A percentile compares a stretch with the other conserved stretches of the same genome.
These are phyloP conservation scores for Cactoblastis cactorum DNA, from an alignment of 2,888 invertebrate genomes.

Conservation along the genomic window DNA sequence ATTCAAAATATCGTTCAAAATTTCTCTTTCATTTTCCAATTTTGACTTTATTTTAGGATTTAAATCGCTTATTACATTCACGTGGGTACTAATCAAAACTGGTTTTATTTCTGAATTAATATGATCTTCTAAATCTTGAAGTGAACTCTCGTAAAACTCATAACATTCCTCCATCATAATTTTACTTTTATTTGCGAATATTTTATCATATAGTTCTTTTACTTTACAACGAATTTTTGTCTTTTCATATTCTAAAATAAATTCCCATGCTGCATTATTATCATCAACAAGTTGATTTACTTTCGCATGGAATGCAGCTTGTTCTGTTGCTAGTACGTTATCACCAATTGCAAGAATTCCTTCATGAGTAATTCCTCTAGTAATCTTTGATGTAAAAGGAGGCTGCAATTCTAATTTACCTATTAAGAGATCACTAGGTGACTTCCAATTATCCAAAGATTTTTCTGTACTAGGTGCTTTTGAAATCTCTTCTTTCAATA, in stretches of 20 bases:
- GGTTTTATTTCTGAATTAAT: constrained; percentile 46
- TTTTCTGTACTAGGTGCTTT: constrained; percentile 12
- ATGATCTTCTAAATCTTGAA: constrained; percentile 57
- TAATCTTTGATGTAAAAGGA: constrained; percentile 69
- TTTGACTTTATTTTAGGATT: constrained; percentile 54
- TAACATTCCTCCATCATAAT: constrained; percentile 51
- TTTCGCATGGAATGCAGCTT: constrained; percentile 36
- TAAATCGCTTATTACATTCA: constrained; percentile 46
- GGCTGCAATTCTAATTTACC: constrained; percentile 54
- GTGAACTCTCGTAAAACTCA: constrained; percentile 51
- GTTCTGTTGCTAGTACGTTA: constrained; percentile 44
- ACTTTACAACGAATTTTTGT: constrained; percentile 43
- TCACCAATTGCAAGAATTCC: constrained; percentile 64
- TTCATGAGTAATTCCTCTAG: constrained; percentile 60
- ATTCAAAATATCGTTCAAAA: constrained; percentile 40
- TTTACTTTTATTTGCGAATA: constrained; percentile 50
- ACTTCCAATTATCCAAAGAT: constrained; percentile 38
- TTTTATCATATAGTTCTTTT: constrained; percentile 40
- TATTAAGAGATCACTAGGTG: constrained; percentile 65
- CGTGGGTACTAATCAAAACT: constrained; percentile 40
- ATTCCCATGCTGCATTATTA: constrained; percentile 57
- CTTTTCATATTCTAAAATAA: constrained; percentile 51
- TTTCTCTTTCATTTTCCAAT: constrained; percentile 42
- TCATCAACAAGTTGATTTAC: constrained; percentile 42
- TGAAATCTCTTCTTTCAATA: constrained; percentile 14